Base-by-base conservation (phyloP, 2,888 invertebrate genomes). In the Drosophila algonquin region DNA sequence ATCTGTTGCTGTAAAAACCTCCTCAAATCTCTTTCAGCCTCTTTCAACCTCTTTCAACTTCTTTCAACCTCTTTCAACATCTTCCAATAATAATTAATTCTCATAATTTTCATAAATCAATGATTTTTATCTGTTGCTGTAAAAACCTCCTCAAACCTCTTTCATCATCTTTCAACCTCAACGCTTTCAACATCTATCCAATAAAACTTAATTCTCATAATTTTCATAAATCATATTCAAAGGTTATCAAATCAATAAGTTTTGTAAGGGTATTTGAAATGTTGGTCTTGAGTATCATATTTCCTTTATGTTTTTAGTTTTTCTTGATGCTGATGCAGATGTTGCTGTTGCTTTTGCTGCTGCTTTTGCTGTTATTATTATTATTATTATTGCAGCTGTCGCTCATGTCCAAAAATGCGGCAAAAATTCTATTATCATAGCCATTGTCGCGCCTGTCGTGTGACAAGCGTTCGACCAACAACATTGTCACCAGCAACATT, bases 371-470 rank as follows among this genome's bases (percentile, higher is more conserved):
- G 46, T n/a, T 62, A 40, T 50, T 50, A 44, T 52, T 63, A 61
- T n/a, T 64, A 52, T 32, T 86, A 71, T 58, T 81, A 73, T 73
- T 84, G 73, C 80, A 87, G 86, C 87, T 77, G 80, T 64, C 71
- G 75, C 48, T 61, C 53, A 62, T 74, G 70, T 60, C 54, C 55
- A 51, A 76, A 65, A 80, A 65, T 68, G 58, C 60, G 55, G 63
- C 59, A 18, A 51, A 86, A 83, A 82, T 85, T 74, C 52, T 74
- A 79, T 82, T 81, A 77, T 71, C 64, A 63, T 48, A 57, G 73
- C 58, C 71, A 67, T 57, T 71, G 73, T 53, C 60, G 52, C 53
- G 46, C 30, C 55, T 67, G 67, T 69, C 61, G 56, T 60, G 18
- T 69, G 59, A 69, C 68, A 68, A 40, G 48, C 24, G 73, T 46